A percentile compares a stretch with the other conserved stretches of the same genome.
These are phyloP conservation scores for Trachemys scripta DNA, from an alignment of 2,113 vertebrate genomes.

Conservation along the genomic window DNA sequence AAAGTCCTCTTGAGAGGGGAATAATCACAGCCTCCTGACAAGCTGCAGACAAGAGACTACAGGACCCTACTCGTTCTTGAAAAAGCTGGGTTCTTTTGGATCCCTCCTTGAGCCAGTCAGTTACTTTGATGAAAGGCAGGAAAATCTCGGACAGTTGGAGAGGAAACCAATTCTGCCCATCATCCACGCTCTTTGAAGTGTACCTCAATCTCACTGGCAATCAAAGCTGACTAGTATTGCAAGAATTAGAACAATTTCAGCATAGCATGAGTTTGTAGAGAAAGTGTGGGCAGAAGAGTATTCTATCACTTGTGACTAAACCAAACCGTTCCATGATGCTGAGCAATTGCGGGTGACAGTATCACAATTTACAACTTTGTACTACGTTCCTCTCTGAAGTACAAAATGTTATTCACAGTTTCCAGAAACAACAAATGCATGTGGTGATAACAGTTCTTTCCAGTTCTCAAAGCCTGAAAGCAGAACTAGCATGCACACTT, in stretches of 20 bases:
- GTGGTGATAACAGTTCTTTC: constrained; percentile 43
- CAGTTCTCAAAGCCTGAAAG: background rate
- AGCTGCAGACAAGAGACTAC: background rate
- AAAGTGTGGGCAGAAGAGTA: constrained; percentile 48
- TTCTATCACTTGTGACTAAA: constrained; percentile 56
- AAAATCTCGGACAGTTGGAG: background rate
- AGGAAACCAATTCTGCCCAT: background rate
- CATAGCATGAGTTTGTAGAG: background rate
- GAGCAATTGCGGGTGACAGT: constrained; percentile 57
- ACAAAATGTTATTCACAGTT: constrained; percentile 57
- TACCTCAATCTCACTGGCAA: background rate
- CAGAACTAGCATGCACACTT: background rate
- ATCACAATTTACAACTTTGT: constrained; percentile 63
- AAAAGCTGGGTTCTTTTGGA: background rate
- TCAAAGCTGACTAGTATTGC: background rate
- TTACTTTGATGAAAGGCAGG: background rate
- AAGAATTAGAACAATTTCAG: background rate
- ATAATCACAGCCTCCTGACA: background rate
- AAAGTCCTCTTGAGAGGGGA: background rate
- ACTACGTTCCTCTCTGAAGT: constrained; percentile 55
- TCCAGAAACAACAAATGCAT: constrained; percentile 58
- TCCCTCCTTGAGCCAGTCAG: background rate
- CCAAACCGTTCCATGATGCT: constrained; percentile 22
- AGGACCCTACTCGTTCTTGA: background rate
- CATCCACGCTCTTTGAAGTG: background rate